Conservation (phyloP, 92 coral and sea anemone species). For the Virgularia gustaviana region DNA sequence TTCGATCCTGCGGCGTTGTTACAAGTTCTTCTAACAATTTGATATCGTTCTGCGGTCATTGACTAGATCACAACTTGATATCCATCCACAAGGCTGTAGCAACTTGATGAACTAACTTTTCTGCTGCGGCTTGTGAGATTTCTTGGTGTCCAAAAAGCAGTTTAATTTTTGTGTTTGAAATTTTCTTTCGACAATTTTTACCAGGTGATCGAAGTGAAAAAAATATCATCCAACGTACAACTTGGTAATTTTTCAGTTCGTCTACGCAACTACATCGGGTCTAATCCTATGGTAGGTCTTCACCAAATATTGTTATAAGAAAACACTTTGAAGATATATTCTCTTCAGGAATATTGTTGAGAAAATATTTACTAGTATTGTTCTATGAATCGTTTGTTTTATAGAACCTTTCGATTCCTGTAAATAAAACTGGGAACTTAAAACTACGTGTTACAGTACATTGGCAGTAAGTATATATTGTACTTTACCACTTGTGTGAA, state of each 20-base stretch:
- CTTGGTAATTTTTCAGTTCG: constrained; percentile 73
- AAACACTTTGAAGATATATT: too few relatives aligned
- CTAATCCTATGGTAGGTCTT: constrained; percentile 71
- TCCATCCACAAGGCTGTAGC: too few relatives aligned
- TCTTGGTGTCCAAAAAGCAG: too few relatives aligned
- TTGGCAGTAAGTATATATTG: constrained; percentile 70
- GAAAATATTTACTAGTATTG: background rate
- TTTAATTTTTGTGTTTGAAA: constrained; percentile 31
- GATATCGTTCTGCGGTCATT: too few relatives aligned
- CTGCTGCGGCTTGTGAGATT: too few relatives aligned
- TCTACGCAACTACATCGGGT: constrained; percentile 82
- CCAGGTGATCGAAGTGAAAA: constrained; percentile 86
- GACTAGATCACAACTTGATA: too few relatives aligned
- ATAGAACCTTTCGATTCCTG: constrained; percentile 83
- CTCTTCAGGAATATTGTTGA: too few relatives aligned
- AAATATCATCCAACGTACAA: constrained; percentile 79
- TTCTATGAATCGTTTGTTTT: background rate
- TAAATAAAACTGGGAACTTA: constrained; percentile 89
- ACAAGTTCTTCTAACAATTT: too few relatives aligned
- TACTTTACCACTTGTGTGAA: background rate
- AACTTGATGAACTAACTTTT: too few relatives aligned
- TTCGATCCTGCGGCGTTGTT: too few relatives aligned
- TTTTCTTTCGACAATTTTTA: too few relatives aligned
- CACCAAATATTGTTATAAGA: background rate
- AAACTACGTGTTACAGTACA: constrained; percentile 78